Evolutionary conservation across 2,797 vertebrate species (phyloP), one percentile per base, ranked within the genome.

Genomic region (Pipistrellus pipistrellus): DNA sequence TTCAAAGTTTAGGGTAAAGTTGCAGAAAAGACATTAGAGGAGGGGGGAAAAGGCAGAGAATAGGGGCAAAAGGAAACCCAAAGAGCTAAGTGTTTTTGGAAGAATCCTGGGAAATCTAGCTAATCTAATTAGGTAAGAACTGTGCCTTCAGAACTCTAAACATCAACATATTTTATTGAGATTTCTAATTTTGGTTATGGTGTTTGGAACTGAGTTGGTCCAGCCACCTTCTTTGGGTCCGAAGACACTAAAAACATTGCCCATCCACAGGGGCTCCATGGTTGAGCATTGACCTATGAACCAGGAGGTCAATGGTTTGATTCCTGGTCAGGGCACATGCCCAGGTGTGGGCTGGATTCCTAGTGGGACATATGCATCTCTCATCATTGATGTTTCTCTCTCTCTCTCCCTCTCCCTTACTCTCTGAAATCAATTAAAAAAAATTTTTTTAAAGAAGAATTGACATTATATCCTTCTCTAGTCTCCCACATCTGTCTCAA

Each of bases 1-100:
- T 93, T 91, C 82, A 62, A 77, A 69, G 8, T 69, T 87, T 73
- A 78, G 44, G 21, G 41, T 83, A 51, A 95, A 93, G 48, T 89
- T 81, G n/a, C 38, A 84, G 46, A 25, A 12, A 80, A 64, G 77
- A 41, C 41, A 5, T 51, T 89, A 94, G 85, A 69, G 59, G 25
- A 25, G 25, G 8, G 8, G 6, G 20, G 64, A 93, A 48, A 17
- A 13, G 48, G 27, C 66, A 83, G 85, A 80, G 48, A 80, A 64
- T n/a, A 78, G 51, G 48, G n/a, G n/a, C 23, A 35, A 73, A 94
- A 69, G 46, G 27, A 9, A 80, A 69, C 10, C 11, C 35, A 91
- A 84, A n/a, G 41, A 72, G 27, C 25, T 90, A 35, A 91, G 46
- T 55, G 53, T 90, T 90, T 57, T 18, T 66, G 51, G 82, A 80